phyloP scores from a whole-genome alignment of 2,888 invertebrate genomes.

The Xestobium rufovillosum region DNA sequence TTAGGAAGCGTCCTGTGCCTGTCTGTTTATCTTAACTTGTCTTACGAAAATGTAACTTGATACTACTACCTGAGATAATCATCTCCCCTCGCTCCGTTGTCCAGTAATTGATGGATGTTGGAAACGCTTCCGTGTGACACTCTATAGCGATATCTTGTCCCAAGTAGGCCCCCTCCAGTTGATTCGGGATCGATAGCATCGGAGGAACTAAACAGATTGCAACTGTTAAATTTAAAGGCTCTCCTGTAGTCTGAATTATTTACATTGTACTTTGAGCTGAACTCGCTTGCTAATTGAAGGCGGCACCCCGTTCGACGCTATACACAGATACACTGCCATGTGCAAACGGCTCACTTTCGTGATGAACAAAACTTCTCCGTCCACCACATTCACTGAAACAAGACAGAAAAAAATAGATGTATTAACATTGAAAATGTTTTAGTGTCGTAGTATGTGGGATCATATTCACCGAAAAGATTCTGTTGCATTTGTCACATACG shows the following conservation, averaged over 20 bases:
- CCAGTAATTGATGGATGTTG: constrained; percentile 92
- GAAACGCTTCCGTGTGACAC: constrained; percentile 88
- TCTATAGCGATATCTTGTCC: constrained; percentile 83
- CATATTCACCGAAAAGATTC: too few species aligned
- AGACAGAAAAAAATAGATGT: too few species aligned
- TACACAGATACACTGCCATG: constrained; percentile 89
- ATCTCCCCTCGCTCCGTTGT: constrained; percentile 85
- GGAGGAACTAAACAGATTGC: constrained; percentile 66
- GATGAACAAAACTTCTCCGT: constrained; percentile 78
- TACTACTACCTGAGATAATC: constrained; percentile 77
- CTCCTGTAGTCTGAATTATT: constrained; percentile 28
- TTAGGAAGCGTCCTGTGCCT: too few species aligned
- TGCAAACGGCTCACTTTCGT: constrained; percentile 84
- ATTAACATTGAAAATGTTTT: too few species aligned
- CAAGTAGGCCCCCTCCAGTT: constrained; percentile 81
- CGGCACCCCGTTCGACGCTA: constrained; percentile 87
- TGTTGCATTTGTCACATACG: too few species aligned
- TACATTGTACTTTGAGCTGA: constrained; percentile 75
- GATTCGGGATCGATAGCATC: constrained; percentile 89
- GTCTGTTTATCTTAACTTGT: too few species aligned
- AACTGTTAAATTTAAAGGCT: constrained; percentile 7
- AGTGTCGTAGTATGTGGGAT: too few species aligned
- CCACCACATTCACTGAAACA: constrained; percentile 74
- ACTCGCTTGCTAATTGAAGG: constrained; percentile 84
- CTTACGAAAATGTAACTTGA: too few species aligned